These are phyloP conservation scores for Phenacoccus solenopsis DNA, from an alignment of 1,140 invertebrate species.

Conservation along the genomic window DNA sequence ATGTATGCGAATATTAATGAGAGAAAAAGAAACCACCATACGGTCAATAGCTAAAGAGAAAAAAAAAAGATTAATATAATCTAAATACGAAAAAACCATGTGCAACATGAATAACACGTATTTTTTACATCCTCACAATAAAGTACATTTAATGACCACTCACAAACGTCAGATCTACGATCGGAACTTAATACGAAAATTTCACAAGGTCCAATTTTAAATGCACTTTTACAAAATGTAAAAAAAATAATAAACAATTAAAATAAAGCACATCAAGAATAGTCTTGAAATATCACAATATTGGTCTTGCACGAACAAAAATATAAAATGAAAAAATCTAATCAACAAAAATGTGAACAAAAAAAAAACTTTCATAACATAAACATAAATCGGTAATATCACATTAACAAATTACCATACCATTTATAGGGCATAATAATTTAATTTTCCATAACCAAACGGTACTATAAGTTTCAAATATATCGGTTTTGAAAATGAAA, in stretches of 20 bases:
- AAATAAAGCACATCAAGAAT: not conserved
- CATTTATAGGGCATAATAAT: not conserved
- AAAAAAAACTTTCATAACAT: not conserved
- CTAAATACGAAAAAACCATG: not conserved
- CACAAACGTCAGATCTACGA: not conserved
- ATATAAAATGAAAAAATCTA: not conserved
- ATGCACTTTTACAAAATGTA: not conserved
- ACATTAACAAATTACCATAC: not conserved
- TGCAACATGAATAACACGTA: not conserved
- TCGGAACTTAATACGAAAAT: not conserved
- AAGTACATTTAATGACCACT: not conserved
- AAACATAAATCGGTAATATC: not conserved
- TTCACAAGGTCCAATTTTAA: not conserved
- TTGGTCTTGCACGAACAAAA: not conserved
- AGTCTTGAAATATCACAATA: slow-evolving; percentile 3
- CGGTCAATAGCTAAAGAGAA: not conserved
- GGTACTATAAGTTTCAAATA: not conserved
- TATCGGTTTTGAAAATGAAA: no score
- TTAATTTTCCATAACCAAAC: not conserved
- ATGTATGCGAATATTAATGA: no score
- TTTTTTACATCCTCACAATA: not conserved
- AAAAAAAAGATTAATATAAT: slow-evolving; percentile 3
- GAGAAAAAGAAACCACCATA: not conserved
- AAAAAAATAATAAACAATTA: not conserved
- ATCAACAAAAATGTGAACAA: not conserved